Base-by-base conservation (phyloP, 2,888 invertebrate genomes). In the Phyllotreta striolata region DNA sequence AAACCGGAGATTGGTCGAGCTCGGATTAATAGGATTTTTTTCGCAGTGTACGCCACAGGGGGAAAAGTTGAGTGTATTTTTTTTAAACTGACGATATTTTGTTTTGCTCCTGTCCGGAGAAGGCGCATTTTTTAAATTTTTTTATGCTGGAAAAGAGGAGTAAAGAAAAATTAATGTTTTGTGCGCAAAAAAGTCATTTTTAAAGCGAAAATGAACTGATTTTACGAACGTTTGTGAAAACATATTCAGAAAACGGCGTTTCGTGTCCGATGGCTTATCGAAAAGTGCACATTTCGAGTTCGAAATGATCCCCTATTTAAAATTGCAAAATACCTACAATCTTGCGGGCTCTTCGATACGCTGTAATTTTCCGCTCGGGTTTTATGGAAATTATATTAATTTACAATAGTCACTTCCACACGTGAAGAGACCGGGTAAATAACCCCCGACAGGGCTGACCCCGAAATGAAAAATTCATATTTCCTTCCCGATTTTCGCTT, bases 251-350 rank as follows among this genome's bases (percentile, higher is more conserved):
- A 39, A 39, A 7, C 8, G n/a, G n/a, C 8, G 12, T 47, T 47
- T 14, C 47, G 14, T 47, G 47, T 10, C 10, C 8, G 47, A 47
- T 47, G 6, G 14, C 13, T 14, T 47, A 47, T 47, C 24, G 24
- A 47, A 47, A 47, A 6, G 3, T 47, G 24, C 14, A 47, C 47
- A 47, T 47, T 47, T 47, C 3, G 24, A 47, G 47, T 47, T 47
- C n/a, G 6, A n/a, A 39, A 43, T 40, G 63, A 63, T 64, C 54
- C 12, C 43, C 55, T 59, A 46, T 60, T 66, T 63, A 56, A 63
- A 66, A 66, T 63, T 63, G 66, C 66, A 24, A 66, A 66, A 66
- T 66, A 38, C 24, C 60, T 13, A 49, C 61, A 61, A 61, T 57
- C 57, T 64, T 52, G 57, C 61, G 64, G 56, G 56, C 51, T 60